Evolutionary conservation across 2,888 invertebrate species (phyloP), one percentile per base, ranked within the genome.

Genomic region (Microctonus aethiopoides): DNA sequence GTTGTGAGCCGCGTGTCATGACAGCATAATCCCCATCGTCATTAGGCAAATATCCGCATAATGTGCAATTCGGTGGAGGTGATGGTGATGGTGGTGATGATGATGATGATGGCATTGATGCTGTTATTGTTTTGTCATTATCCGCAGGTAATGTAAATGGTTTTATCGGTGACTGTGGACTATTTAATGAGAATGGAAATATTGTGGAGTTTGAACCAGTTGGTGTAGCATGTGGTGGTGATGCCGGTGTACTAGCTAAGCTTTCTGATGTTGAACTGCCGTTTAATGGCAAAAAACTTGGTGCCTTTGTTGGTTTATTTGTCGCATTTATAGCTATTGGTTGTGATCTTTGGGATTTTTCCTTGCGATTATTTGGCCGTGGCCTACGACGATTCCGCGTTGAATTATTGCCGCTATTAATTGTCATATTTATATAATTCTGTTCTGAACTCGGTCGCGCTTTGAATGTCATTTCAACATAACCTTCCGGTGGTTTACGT

Each of bases 161-260:
- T 74, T 90, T 90, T 24, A 89, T 87, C 0, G 92, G 92, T 2
- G 91, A 91, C 16, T 90, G 89, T 0, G 92, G 92, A 75, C 92
- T 91, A 81, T 92, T 92, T 56, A 92, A 84, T 71, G 91, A 91
- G 78, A 92, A 89, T 1, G 92, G 92, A 83, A 93, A 93, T 71
- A 92, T 90, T 0, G 92, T 91, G 6, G 91, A 86, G 68, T 88
- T 88, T 2, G 89, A 91, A 57, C 91, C 91, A 1, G 90, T 90
- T 0, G 90, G 90, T 0, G 91, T 90, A 2, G 88, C 86, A n/a
- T 88, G 82, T 0, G 85, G 81, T 22, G 88, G 88, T n/a, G 89
- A 88, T 52, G 87, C 89, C 10, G 87, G 87, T 72, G 87, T 87
- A 13, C 88, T 87, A 16, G 83, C 81, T 72, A 87, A 81, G 70